A percentile compares a stretch with the other conserved stretches of the same genome.
Evolutionary conservation across 2,888 invertebrate genomes (phyloP).

Genomic region (Auanema sp.): DNA sequence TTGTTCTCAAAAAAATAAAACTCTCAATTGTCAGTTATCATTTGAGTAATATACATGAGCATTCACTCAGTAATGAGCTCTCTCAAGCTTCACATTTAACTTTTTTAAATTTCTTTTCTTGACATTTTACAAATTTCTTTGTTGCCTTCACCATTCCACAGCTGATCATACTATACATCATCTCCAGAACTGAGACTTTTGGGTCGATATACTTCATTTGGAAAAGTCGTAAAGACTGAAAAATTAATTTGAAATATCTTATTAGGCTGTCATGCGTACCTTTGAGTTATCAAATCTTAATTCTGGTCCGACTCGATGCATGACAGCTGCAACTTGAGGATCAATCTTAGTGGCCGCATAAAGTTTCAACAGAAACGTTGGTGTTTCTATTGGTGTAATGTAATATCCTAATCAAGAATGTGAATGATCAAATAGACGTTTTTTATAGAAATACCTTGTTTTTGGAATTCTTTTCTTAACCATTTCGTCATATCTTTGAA

Average conservation of each 20-base stretch:
- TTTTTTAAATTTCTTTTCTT: slow-evolving; percentile 1
- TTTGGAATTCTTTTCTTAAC: slow-evolving; percentile 66
- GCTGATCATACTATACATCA: slow-evolving; percentile 67
- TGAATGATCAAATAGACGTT: not conserved
- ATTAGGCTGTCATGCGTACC: slow-evolving; percentile 35
- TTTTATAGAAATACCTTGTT: slow-evolving; percentile 61
- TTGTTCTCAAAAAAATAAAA: no score
- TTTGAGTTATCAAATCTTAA: slow-evolving; percentile 62
- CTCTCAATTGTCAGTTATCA: no score
- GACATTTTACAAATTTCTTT: slow-evolving; percentile 45
- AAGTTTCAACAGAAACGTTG: slow-evolving; percentile 64
- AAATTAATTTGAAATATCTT: not conserved
- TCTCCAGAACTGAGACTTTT: slow-evolving; percentile 67
- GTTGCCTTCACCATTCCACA: slow-evolving; percentile 66
- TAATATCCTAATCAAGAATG: slow-evolving; percentile 60
- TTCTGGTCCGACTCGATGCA: slow-evolving; percentile 44
- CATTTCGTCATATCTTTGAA: slow-evolving; percentile 67
- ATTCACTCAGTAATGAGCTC: no score
- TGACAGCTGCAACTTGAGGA: slow-evolving; percentile 64
- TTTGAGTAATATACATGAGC: no score
- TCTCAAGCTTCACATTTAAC: no score
- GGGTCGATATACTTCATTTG: slow-evolving; percentile 66
- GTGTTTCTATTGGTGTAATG: slow-evolving; percentile 65
- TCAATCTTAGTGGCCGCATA: slow-evolving; percentile 66
- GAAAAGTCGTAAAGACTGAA: slow-evolving; percentile 66